Evolutionary conservation across 2,113 vertebrate species (phyloP).

Genomic region (Erinaceus europaeus): DNA sequence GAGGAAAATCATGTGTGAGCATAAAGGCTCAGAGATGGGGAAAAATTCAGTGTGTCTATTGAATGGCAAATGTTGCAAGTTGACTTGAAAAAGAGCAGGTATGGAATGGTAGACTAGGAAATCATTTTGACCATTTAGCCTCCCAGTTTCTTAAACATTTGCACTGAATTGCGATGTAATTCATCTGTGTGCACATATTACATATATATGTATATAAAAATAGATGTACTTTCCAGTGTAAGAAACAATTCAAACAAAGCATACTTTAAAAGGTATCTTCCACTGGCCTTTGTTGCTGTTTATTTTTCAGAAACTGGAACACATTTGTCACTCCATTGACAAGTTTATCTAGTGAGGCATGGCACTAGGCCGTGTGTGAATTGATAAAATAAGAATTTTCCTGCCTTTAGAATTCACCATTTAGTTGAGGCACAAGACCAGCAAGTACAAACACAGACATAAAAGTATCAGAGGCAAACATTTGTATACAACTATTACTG

Average conservation of each 20-base stretch:
- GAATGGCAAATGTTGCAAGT: not conserved
- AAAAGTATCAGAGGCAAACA: not conserved
- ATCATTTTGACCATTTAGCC: not conserved
- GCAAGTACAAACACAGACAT: not conserved
- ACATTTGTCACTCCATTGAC: slow-evolving; percentile 5
- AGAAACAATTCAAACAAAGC: not conserved
- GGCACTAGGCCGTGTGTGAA: not conserved
- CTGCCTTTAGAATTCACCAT: not conserved
- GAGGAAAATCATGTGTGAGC: not conserved
- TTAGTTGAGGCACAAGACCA: slow-evolving; percentile 29
- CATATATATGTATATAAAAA: not conserved
- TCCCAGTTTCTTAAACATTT: not conserved
- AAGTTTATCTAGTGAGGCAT: slow-evolving; percentile 38
- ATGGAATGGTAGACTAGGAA: not conserved
- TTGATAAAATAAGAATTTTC: slow-evolving; percentile 31
- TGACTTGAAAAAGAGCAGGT: not conserved
- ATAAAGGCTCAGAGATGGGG: not conserved
- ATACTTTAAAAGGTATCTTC: slow-evolving; percentile 25
- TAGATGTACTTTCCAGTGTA: not conserved
- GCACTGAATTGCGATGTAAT: not conserved
- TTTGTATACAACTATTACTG: not conserved
- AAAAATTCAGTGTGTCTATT: not conserved
- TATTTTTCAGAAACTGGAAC: slow-evolving; percentile 30
- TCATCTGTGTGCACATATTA: not conserved
- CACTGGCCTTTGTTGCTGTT: not conserved